A percentile compares a stretch with the other conserved stretches of the same genome.
Evolutionary conservation across 2,113 vertebrate genomes (phyloP).

Genomic region (Xenopus borealis): DNA sequence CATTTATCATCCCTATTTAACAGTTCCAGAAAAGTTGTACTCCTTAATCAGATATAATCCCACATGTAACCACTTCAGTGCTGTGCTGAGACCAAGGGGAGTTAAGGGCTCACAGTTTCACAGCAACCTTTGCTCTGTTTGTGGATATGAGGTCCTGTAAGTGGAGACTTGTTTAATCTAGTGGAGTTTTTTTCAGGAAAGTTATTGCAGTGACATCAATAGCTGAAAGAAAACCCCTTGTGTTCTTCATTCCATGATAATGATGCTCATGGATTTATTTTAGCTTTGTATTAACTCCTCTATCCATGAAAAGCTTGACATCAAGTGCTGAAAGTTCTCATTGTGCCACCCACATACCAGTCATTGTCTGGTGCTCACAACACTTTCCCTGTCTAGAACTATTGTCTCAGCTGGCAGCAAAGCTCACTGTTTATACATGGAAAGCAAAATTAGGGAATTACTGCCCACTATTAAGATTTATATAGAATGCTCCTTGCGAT

Average conservation of each 20-base stretch:
- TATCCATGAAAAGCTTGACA: slow-evolving; percentile 22
- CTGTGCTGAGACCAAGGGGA: too few species aligned
- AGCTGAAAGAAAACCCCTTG: slow-evolving; percentile 9
- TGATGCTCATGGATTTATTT: slow-evolving; percentile 11
- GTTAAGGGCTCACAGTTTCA: too few species aligned
- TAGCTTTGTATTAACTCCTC: slow-evolving; percentile 11
- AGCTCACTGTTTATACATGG: background rate
- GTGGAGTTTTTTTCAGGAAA: slow-evolving; percentile 1
- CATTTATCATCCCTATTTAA: too few species aligned
- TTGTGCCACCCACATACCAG: slow-evolving; percentile 24
- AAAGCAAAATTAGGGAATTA: background rate
- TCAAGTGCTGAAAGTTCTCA: slow-evolving; percentile 14
- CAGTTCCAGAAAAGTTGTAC: too few species aligned
- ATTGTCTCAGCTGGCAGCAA: slow-evolving; percentile 18
- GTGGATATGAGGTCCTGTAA: background rate
- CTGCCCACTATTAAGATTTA: too few species aligned
- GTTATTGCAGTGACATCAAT: slow-evolving; percentile 12
- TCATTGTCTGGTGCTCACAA: slow-evolving; percentile 11
- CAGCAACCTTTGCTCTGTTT: background rate
- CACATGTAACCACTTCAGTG: too few species aligned
- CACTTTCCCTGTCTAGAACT: slow-evolving; percentile 1
- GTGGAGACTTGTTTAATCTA: background rate
- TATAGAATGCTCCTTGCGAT: too few species aligned
- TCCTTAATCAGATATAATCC: too few species aligned
- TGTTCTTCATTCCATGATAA: slow-evolving; percentile 12